These are phyloP conservation scores for Cygnus atratus DNA, from an alignment of 2,113 vertebrate species.

Conservation along the genomic window DNA sequence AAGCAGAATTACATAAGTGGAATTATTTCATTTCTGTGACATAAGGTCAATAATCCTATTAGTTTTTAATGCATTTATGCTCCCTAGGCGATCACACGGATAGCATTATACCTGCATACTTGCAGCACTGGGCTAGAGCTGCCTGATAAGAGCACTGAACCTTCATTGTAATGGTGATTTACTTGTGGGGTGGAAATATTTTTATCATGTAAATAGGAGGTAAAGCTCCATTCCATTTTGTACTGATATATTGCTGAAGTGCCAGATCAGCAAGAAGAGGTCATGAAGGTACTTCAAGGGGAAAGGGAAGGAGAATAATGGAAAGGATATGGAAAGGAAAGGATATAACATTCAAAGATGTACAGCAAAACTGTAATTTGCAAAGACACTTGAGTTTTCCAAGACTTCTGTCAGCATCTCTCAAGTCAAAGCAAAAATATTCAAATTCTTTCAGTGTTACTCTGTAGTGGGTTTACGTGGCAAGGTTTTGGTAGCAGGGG, in stretches of 20 bases:
- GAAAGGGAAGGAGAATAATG: background rate
- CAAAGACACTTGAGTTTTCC: background rate
- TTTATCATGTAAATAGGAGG: background rate
- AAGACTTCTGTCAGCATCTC: background rate
- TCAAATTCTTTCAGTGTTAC: background rate
- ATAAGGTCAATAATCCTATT: slow-evolving; percentile 37
- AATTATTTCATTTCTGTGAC: slow-evolving; percentile 19
- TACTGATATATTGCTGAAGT: background rate
- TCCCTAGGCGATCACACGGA: background rate
- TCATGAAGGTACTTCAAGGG: background rate
- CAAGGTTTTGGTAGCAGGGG: too few relatives aligned
- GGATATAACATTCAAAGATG: background rate
- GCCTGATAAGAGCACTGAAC: background rate
- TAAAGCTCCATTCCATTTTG: background rate
- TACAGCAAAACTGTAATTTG: rapidly evolving
- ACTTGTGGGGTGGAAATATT: background rate
- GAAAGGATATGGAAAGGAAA: background rate
- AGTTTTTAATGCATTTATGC: slow-evolving; percentile 30
- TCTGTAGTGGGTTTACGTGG: too few relatives aligned
- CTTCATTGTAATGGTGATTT: background rate
- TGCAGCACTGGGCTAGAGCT: background rate
- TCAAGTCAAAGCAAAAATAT: background rate
- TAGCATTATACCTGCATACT: background rate
- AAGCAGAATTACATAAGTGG: background rate
- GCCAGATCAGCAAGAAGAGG: background rate